phyloP scores from a whole-genome alignment of 2,888 invertebrate species.

The Lasioglossum calceatum region DNA sequence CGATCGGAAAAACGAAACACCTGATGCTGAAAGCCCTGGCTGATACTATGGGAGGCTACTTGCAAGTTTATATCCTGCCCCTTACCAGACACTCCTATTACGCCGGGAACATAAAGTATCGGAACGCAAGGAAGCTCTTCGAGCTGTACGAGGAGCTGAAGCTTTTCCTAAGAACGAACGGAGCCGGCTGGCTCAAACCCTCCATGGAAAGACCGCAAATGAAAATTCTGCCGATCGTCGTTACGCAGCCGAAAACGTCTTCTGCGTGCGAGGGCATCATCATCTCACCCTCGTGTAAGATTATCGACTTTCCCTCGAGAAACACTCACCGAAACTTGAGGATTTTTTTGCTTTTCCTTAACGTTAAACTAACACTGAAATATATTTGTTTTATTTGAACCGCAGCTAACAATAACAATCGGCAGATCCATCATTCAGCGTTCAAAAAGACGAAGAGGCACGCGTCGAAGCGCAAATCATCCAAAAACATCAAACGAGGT shows the following conservation, averaged over 20 bases:
- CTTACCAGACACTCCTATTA: constrained; percentile 87
- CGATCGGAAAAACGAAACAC: constrained; percentile 78
- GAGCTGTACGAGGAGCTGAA: constrained; percentile 87
- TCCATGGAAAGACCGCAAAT: constrained; percentile 58
- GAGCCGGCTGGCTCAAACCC: constrained; percentile 86
- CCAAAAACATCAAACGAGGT: constrained; percentile 45
- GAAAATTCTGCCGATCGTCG: constrained; percentile 69
- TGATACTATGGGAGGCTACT: constrained; percentile 87
- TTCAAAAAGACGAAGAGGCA: constrained; percentile 35
- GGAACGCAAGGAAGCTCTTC: constrained; percentile 86
- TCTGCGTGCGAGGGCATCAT: constrained; percentile 74
- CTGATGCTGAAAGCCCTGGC: constrained; percentile 83
- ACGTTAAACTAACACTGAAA: background rate
- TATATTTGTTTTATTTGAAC: constrained; percentile 8
- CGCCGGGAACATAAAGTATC: constrained; percentile 86
- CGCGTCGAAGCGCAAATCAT: constrained; percentile 40
- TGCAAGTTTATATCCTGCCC: constrained; percentile 87
- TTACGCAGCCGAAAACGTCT: constrained; percentile 71
- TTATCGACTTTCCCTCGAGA: background rate
- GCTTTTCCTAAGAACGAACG: constrained; percentile 86
- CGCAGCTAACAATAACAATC: background rate
- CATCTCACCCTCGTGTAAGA: constrained; percentile 69
- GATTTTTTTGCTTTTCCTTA: background rate
- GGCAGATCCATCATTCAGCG: constrained; percentile 24
- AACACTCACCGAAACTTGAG: background rate